phyloP scores from a whole-genome alignment of 2,113 vertebrate species.

The Heteronetta atricapilla region DNA sequence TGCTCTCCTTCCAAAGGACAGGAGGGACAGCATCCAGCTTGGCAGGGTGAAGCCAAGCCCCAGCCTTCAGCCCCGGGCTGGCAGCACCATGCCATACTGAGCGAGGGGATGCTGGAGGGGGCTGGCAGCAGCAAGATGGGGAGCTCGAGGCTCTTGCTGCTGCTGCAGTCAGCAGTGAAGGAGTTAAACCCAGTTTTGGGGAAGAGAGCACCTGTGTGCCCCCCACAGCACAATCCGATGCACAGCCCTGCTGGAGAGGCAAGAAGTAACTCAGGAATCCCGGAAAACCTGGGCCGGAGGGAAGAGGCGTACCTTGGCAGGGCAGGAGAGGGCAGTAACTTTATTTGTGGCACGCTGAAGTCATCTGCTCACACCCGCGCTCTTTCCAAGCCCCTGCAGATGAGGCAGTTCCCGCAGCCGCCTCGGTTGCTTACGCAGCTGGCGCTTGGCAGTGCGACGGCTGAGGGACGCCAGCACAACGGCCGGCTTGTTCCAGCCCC shows the following conservation, averaged over 20 bases:
- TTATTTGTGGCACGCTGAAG: conserved; percentile 56
- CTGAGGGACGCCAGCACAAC: background rate
- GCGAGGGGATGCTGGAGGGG: rapidly evolving
- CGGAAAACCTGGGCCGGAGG: background rate
- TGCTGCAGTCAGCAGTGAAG: background rate
- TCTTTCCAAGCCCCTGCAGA: background rate
- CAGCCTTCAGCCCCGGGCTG: background rate
- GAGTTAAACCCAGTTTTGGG: background rate
- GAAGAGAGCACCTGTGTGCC: too few relatives aligned
- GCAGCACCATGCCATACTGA: background rate
- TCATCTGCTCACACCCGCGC: background rate
- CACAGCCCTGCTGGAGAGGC: background rate
- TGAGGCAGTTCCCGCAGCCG: background rate
- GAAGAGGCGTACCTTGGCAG: conserved; percentile 6
- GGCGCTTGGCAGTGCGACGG: background rate
- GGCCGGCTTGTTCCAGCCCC: background rate
- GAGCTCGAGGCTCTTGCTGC: rapidly evolving
- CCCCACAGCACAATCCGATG: background rate
- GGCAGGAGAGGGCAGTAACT: background rate
- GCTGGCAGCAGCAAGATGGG: background rate
- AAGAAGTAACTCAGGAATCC: background rate
- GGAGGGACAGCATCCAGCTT: background rate
- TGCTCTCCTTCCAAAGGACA: background rate
- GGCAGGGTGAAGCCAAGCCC: background rate
- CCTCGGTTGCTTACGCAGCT: background rate